phyloP scores from a whole-genome alignment of 2,888 invertebrate genomes.

The Salticus scenicus region DNA sequence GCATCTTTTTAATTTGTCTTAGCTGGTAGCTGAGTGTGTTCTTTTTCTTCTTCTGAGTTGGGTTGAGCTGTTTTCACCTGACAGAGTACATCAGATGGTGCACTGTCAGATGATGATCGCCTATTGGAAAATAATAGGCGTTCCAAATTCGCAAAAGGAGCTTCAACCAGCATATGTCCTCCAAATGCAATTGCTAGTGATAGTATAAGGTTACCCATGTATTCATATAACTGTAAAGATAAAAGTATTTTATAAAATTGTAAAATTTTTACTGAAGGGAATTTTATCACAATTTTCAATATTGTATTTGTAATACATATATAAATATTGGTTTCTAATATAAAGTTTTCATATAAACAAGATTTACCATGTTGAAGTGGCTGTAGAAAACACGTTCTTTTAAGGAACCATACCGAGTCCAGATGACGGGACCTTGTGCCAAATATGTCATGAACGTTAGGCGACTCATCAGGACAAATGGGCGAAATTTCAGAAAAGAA shows the following conservation, averaged over 20 bases:
- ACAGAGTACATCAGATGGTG: neutral
- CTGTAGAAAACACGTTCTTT: constrained; percentile 61
- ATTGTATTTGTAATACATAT: too few species aligned
- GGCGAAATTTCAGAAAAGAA: constrained; percentile 30
- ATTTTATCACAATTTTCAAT: too few species aligned
- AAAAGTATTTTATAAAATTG: neutral
- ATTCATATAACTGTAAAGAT: constrained; percentile 59
- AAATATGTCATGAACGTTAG: constrained; percentile 60
- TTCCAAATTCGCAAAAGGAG: constrained; percentile 62
- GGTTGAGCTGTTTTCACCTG: constrained; percentile 18
- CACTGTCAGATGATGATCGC: neutral
- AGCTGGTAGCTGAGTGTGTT: neutral
- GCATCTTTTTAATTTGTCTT: too few species aligned
- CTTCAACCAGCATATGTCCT: constrained; percentile 55
- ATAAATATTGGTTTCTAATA: too few species aligned
- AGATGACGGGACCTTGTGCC: constrained; percentile 60
- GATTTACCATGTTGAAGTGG: constrained; percentile 62
- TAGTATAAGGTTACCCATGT: constrained; percentile 52
- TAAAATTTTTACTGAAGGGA: too few species aligned
- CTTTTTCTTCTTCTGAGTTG: neutral
- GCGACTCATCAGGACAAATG: constrained; percentile 55
- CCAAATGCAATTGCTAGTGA: constrained; percentile 46
- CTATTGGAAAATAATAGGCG: constrained; percentile 26
- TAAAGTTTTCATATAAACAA: too few species aligned
- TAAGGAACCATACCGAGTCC: constrained; percentile 58